phyloP scores from a whole-genome alignment of 2,888 invertebrate species.

The Rugalucina vietnamica region DNA sequence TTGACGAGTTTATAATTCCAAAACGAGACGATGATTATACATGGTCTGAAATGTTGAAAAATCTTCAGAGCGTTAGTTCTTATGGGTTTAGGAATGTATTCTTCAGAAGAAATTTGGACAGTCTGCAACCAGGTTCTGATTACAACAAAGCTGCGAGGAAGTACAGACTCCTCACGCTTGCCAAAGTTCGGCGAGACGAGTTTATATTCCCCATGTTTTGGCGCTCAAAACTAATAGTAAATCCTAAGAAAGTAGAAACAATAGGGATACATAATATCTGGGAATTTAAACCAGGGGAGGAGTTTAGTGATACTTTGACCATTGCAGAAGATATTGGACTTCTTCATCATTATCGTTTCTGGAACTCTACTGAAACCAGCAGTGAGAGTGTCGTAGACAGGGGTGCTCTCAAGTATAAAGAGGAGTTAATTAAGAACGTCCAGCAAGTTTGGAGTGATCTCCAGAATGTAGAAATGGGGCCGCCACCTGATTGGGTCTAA shows the following conservation, averaged over 20 bases:
- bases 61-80: slow-evolving; percentile 1
- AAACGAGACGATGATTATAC: slow-evolving; percentile 37
- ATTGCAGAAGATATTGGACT: slow-evolving; percentile 50
- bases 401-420: background rate
- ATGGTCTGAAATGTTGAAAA: slow-evolving; percentile 68
- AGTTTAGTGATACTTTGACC: slow-evolving; percentile 2
- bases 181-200: slow-evolving; percentile 65
- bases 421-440: background rate
- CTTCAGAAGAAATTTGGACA: slow-evolving; percentile 74
- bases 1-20: slow-evolving; percentile 82
- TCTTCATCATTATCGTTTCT: slow-evolving; percentile 72
- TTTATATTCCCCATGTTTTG: slow-evolving; percentile 47
- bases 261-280: slow-evolving; percentile 74
- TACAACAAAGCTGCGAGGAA: slow-evolving; percentile 56
- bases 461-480: too few relatives aligned
- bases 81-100: slow-evolving; percentile 69
- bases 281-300: slow-evolving; percentile 24
- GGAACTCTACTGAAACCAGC: background rate
- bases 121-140: slow-evolving; percentile 32
- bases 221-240: slow-evolving; percentile 75
- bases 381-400: background rate
- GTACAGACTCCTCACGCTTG: slow-evolving; percentile 67
- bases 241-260: slow-evolving; percentile 61
- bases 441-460: background rate
- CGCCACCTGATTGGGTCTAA: too few relatives aligned